Conservation (phyloP, 2,113 vertebrate species). For the Rafetus swinhoei region DNA sequence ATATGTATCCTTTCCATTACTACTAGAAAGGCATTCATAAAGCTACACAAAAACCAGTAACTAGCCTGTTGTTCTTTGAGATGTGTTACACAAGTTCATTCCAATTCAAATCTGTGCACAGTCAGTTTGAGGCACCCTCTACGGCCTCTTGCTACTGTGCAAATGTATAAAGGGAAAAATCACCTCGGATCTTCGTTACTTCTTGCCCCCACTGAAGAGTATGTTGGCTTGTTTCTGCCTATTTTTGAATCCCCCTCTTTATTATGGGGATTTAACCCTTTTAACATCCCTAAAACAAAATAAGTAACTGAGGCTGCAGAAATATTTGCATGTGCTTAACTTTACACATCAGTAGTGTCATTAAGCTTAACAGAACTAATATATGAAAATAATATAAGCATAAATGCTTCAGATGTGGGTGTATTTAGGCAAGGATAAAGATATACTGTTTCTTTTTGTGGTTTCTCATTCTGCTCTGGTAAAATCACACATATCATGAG, state of each 20-base stretch:
- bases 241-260: neutral
- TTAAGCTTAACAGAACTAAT: neutral
- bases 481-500: neutral
- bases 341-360: neutral
- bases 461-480: neutral
- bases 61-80: too few relatives aligned
- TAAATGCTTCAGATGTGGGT: neutral
- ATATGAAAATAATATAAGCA: rapidly evolving
- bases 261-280: neutral
- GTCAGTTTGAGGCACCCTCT: too few relatives aligned
- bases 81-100: too few relatives aligned
- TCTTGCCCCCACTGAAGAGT: too few relatives aligned
- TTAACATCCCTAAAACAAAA: too few relatives aligned
- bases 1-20: neutral
- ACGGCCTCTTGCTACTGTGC: too few relatives aligned
- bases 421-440: neutral
- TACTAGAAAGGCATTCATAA: neutral
- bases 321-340: neutral
- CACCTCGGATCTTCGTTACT: too few relatives aligned
- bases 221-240: neutral
- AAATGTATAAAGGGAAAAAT: too few relatives aligned
- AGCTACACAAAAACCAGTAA: neutral
- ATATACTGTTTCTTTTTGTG: too few relatives aligned
- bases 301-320: neutral
- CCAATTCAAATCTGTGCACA: too few relatives aligned